Percentiles rank a stretch among this genome's conserved stretches.
Evolutionary conservation across 2,113 vertebrate species (phyloP).

Genomic region (Rhinolophus ferrumequinum): DNA sequence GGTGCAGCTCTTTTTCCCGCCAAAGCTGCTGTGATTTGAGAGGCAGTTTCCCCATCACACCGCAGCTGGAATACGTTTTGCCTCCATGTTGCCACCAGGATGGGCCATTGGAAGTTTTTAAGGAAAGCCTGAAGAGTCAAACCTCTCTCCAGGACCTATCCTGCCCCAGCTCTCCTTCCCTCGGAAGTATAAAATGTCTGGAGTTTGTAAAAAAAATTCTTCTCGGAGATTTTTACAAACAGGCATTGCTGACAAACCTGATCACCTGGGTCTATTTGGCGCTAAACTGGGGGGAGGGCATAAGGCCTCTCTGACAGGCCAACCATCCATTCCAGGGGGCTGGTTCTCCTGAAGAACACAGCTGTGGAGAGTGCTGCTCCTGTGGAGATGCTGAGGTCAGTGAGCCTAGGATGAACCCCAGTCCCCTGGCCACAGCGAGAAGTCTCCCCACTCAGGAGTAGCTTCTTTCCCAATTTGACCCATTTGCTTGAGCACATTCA

Average conservation of each 20-base stretch:
- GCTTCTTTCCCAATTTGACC: background rate
- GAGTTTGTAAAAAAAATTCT: background rate
- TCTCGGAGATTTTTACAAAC: background rate
- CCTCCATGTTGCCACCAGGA: background rate
- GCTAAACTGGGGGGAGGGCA: background rate
- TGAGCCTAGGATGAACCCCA: background rate
- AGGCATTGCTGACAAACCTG: background rate
- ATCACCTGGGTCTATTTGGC: background rate
- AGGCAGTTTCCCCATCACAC: background rate
- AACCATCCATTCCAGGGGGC: rapidly evolving
- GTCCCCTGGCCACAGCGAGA: background rate
- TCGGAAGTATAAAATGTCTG: background rate
- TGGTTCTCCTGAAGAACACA: background rate
- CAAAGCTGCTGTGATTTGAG: background rate
- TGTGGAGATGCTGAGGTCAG: background rate
- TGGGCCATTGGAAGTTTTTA: background rate
- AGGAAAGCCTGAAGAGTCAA: background rate
- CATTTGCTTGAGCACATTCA: background rate
- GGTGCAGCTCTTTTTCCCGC: background rate
- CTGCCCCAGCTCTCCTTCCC: background rate
- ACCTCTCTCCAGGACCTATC: background rate
- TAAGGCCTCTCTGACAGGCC: background rate
- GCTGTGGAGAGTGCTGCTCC: background rate
- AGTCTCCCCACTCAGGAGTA: background rate
- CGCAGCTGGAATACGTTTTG: background rate